Base-by-base conservation (phyloP, 2,113 vertebrate species). In the Prunella himalayana region DNA sequence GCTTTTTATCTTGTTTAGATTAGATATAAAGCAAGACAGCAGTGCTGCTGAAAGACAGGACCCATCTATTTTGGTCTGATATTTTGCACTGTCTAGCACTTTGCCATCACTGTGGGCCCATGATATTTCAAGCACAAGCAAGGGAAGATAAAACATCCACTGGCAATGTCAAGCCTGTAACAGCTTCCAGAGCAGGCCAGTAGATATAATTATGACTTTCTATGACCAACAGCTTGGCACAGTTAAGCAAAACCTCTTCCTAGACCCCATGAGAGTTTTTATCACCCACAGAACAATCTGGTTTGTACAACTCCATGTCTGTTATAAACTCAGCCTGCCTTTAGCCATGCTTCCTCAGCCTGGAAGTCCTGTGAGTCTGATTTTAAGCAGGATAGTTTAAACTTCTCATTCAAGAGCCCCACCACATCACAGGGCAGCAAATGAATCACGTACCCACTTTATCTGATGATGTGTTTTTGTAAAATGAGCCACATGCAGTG, bases 381-480 rank as follows among this genome's bases (percentile, higher is more conserved):
- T 90, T 96, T 73, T 56, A 81, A 92, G 68, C 56, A 83, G 63
- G 41, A 51, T 45, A 22, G 23, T 70, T 94, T 83, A 93, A 94
- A 88, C 3, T 7, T 77, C 70, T 73, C 47, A 42, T 88, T 93
- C 57, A 61, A 79, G 57, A 86, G 56, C 88, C 93, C 59, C 71
- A 88, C 88, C 95, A 91, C 88, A 90, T 80, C 90, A 97, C 91
- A 92, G 80, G 72, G 68, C 90, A 94, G 19, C 2, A 39, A 82
- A 88, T 86, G 86, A 97, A 96, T 97, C 91, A 95, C 35, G n/a
- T 84, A 88, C 92, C 61, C 93, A 64, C 86, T 95, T 92, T 97
- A 86, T 92, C 95, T 93, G 86, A 92, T 90, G 87, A 79, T 86
- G 71, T 97, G 77, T 95, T 98, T 97, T 69, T 86, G 61, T 85